Conservation (phyloP, 2,888 invertebrate species). For the Papilio gigon region DNA sequence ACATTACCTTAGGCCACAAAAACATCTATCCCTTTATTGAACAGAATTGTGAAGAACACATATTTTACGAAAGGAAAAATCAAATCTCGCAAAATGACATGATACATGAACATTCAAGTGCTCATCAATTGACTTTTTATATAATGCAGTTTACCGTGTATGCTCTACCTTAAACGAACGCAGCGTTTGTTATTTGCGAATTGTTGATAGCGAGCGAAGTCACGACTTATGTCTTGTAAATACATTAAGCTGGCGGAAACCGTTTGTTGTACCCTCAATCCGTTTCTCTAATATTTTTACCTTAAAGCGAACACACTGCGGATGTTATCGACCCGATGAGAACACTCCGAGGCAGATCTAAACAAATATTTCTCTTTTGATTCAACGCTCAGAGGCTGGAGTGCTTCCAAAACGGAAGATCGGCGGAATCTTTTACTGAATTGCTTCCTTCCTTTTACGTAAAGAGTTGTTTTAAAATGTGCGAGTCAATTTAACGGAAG, state of each 20-base stretch:
- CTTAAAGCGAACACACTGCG: slow-evolving; percentile 36
- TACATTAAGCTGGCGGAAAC: slow-evolving; percentile 8
- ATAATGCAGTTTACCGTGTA: neutral
- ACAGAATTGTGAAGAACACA: neutral
- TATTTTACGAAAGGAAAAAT: too few species aligned
- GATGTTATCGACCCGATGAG: slow-evolving; percentile 39
- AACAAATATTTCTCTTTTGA: slow-evolving; percentile 47
- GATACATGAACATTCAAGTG: neutral
- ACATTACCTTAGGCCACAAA: neutral
- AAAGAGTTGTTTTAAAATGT: slow-evolving; percentile 51
- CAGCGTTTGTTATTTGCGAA: slow-evolving; percentile 9
- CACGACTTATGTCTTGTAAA: slow-evolving; percentile 9
- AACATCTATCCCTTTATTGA: neutral
- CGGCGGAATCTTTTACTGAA: slow-evolving; percentile 47
- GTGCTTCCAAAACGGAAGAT: slow-evolving; percentile 48
- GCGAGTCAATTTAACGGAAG: slow-evolving; percentile 46
- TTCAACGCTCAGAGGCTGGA: slow-evolving; percentile 46
- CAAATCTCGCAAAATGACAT: neutral
- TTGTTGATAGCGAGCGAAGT: slow-evolving; percentile 16
- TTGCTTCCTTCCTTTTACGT: slow-evolving; percentile 49
- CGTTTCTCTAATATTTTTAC: slow-evolving; percentile 40
- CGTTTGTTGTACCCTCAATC: slow-evolving; percentile 24
- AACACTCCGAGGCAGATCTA: slow-evolving; percentile 42
- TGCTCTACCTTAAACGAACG: neutral
- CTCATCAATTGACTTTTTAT: neutral